Conservation (phyloP, 2,113 vertebrate genomes). For the Caretta caretta region DNA sequence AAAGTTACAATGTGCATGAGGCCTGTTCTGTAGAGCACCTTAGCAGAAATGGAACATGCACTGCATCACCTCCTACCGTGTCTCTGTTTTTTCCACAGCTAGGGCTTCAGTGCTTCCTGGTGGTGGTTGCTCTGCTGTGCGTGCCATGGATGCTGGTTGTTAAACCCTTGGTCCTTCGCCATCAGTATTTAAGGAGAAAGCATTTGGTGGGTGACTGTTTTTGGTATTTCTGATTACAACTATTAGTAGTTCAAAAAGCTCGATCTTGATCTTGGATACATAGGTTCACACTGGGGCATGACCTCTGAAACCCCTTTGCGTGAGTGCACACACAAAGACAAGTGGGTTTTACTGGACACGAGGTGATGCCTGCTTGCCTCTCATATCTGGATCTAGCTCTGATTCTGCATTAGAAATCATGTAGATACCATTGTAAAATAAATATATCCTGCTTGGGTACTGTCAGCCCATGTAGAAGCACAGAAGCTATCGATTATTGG, state of each 20-base stretch:
- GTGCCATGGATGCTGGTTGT: constrained; percentile 95
- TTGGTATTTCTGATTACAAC: neutral
- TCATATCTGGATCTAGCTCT: constrained; percentile 53
- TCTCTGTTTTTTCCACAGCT: constrained; percentile 78
- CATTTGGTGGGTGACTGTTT: constrained; percentile 87
- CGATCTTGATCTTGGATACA: neutral
- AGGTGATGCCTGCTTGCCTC: constrained; percentile 13
- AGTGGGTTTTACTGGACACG: constrained; percentile 16
- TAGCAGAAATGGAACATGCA: neutral
- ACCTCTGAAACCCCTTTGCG: neutral
- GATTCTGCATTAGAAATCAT: neutral
- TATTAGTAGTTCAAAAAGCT: neutral
- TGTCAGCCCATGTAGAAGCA: neutral
- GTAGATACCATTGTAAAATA: neutral
- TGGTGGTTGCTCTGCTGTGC: constrained; percentile 90
- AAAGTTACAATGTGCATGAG: neutral
- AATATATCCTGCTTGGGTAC: neutral
- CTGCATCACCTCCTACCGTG: neutral
- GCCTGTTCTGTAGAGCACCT: neutral
- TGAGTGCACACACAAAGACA: neutral
- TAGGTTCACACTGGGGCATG: neutral
- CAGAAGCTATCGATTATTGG: neutral
- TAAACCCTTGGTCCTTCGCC: constrained; percentile 92
- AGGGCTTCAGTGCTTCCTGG: constrained; percentile 90
- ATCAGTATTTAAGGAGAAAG: constrained; percentile 89